Percentiles rank a stretch among this genome's conserved stretches.
phyloP scores from a whole-genome alignment of 2,888 invertebrate species.

The Caenorhabditis virilis region DNA sequence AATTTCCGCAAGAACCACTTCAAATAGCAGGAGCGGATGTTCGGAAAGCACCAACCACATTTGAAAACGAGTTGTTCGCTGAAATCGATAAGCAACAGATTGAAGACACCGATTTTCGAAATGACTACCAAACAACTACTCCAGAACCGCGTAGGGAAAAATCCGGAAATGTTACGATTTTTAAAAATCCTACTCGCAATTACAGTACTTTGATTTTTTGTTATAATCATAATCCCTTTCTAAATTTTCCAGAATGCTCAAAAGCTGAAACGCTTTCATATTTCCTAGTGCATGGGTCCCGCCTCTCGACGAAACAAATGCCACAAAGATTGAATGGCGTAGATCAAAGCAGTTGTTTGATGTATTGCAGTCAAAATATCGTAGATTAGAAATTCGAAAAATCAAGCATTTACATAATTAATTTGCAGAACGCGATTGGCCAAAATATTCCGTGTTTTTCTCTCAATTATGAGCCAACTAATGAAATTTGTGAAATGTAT shows the following conservation, averaged over 20 bases:
- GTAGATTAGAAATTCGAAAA: slow-evolving; percentile 20
- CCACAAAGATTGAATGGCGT: slow-evolving; percentile 44
- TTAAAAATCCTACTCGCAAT: slow-evolving; percentile 26
- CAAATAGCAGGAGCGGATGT: slow-evolving; percentile 9
- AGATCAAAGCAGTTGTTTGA: slow-evolving; percentile 50
- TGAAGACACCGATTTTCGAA: slow-evolving; percentile 18
- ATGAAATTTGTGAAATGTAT: slow-evolving; percentile 50
- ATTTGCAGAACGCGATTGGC: slow-evolving; percentile 46
- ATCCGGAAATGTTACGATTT: slow-evolving; percentile 6
- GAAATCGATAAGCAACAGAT: slow-evolving; percentile 23
- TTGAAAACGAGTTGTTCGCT: slow-evolving; percentile 17
- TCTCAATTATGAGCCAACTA: slow-evolving; percentile 46
- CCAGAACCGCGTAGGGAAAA: slow-evolving; percentile 13
- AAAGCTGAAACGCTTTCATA: slow-evolving; percentile 40
- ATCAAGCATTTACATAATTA: not conserved
- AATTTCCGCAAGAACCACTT: slow-evolving; percentile 16
- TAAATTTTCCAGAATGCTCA: slow-evolving; percentile 37
- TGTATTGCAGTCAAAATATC: slow-evolving; percentile 54
- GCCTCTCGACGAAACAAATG: slow-evolving; percentile 22
- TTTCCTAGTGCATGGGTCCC: slow-evolving; percentile 47
- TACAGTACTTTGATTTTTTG: slow-evolving; percentile 17
- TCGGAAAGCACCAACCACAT: slow-evolving; percentile 24
- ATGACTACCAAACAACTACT: slow-evolving; percentile 21
- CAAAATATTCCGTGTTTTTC: slow-evolving; percentile 40
- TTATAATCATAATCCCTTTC: slow-evolving; percentile 7